These are phyloP conservation scores for Xerus rutilus DNA, from an alignment of 2,797 vertebrate species.

Conservation along the genomic window DNA sequence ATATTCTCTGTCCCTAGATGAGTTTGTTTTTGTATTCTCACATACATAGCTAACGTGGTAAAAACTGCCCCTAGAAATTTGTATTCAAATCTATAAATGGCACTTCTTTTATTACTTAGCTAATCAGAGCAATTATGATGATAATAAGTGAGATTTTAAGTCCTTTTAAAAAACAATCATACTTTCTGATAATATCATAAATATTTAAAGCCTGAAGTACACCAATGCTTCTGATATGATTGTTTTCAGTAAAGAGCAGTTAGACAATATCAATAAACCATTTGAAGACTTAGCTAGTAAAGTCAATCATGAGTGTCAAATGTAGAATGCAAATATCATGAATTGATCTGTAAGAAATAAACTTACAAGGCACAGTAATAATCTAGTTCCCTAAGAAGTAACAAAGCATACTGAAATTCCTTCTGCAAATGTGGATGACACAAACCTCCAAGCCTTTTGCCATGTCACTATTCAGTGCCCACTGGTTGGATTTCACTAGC, in stretches of 20 bases:
- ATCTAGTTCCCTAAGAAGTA: background rate
- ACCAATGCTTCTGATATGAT: background rate
- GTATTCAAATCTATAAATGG: slow-evolving; percentile 62
- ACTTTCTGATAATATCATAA: background rate
- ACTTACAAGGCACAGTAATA: background rate
- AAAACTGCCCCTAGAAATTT: slow-evolving; percentile 42
- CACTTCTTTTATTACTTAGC: slow-evolving; percentile 62
- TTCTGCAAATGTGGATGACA: background rate
- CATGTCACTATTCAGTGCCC: background rate
- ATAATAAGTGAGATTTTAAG: slow-evolving; percentile 35
- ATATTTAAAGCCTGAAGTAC: background rate
- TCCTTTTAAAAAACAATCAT: slow-evolving; percentile 21
- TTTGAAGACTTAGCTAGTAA: background rate
- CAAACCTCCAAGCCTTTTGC: background rate
- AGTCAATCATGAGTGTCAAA: slow-evolving; percentile 44
- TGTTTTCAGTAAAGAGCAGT: slow-evolving; percentile 17
- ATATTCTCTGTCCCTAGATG: slow-evolving; percentile 49
- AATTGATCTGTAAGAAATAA: background rate
- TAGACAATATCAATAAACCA: background rate
- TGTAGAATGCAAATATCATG: background rate
- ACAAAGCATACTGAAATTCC: background rate
- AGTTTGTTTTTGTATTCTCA: slow-evolving; percentile 62
- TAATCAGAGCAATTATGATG: slow-evolving; percentile 58
- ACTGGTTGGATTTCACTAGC: background rate
- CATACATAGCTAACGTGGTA: slow-evolving; percentile 16